A percentile compares a stretch with the other conserved stretches of the same genome.
Evolutionary conservation across 2,113 vertebrate species (phyloP).

Genomic region (Boleophthalmus pectinirostris): DNA sequence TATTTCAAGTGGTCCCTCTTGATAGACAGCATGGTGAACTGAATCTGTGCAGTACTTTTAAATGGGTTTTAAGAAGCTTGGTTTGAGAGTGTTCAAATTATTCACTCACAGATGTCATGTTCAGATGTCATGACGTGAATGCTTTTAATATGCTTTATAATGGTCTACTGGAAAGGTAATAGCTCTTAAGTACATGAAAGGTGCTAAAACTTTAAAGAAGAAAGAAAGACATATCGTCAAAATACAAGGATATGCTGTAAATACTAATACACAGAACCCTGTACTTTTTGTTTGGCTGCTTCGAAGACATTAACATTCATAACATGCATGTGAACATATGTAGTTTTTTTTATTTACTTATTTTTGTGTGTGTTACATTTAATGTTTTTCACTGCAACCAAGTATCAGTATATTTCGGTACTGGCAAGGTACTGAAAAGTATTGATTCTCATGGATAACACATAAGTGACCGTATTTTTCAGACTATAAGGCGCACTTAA

Average conservation of each 20-base stretch:
- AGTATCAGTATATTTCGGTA: no score
- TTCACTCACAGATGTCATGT: constrained; percentile 5
- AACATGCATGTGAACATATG: background rate
- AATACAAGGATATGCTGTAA: no score
- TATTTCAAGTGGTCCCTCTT: constrained; percentile 21
- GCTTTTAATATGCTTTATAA: background rate
- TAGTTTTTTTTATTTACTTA: background rate
- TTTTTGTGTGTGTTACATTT: no score
- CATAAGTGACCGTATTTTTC: no score
- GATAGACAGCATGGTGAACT: background rate
- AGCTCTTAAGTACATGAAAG: background rate
- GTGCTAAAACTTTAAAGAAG: no score
- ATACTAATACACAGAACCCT: no score
- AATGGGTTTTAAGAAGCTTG: constrained; percentile 11
- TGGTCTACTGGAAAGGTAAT: no score
- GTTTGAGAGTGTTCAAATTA: constrained; percentile 13
- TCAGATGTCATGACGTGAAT: background rate
- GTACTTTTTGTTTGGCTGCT: background rate
- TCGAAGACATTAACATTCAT: background rate
- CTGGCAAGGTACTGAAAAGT: no score
- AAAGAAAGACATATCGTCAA: background rate
- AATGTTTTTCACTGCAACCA: no score
- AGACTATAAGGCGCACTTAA: no score
- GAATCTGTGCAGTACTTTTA: constrained; percentile 1
- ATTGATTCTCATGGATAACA: no score